phyloP scores from a whole-genome alignment of 2,113 vertebrate genomes.

The Apodemus speciosus region DNA sequence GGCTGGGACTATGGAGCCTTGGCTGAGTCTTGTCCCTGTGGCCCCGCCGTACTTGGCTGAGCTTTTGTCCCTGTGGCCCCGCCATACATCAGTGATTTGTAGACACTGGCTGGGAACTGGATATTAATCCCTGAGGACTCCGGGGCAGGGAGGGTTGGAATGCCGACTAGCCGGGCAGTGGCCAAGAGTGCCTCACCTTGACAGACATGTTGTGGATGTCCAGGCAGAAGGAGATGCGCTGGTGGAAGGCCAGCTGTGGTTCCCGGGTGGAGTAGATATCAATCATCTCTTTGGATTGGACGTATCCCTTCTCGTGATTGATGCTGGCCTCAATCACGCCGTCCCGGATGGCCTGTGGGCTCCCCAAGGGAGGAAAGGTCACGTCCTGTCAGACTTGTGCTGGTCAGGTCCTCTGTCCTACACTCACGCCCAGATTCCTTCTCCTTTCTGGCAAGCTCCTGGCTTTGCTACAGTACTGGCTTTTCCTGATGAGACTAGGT shows the following conservation, averaged over 20 bases:
- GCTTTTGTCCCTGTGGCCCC: background rate
- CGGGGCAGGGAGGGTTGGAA: fast-evolving
- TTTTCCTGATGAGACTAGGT: background rate
- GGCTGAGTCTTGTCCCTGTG: background rate
- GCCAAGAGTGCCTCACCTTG: slow-evolving; percentile 87
- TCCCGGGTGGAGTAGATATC: slow-evolving; percentile 98
- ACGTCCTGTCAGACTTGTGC: background rate
- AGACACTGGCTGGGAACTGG: background rate
- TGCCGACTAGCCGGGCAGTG: background rate
- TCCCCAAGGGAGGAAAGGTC: slow-evolving; percentile 43
- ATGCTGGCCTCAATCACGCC: slow-evolving; percentile 98
- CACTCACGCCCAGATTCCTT: background rate
- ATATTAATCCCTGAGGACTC: background rate
- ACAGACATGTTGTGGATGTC: slow-evolving; percentile 99
- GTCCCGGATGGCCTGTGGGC: slow-evolving; percentile 93
- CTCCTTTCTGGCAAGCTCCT: background rate
- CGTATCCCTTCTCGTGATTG: slow-evolving; percentile 98
- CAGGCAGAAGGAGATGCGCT: slow-evolving; percentile 98
- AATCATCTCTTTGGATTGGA: slow-evolving; percentile 98
- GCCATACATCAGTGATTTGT: no score
- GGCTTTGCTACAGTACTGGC: background rate
- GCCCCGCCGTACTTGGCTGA: background rate
- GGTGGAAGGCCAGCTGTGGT: slow-evolving; percentile 97
- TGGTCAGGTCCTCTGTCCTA: background rate
- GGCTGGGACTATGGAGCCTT: background rate